A percentile compares a stretch with the other conserved stretches of the same genome.
These are phyloP conservation scores for Chloromyia formosa DNA, from an alignment of 2,888 invertebrate species.

Conservation along the genomic window DNA sequence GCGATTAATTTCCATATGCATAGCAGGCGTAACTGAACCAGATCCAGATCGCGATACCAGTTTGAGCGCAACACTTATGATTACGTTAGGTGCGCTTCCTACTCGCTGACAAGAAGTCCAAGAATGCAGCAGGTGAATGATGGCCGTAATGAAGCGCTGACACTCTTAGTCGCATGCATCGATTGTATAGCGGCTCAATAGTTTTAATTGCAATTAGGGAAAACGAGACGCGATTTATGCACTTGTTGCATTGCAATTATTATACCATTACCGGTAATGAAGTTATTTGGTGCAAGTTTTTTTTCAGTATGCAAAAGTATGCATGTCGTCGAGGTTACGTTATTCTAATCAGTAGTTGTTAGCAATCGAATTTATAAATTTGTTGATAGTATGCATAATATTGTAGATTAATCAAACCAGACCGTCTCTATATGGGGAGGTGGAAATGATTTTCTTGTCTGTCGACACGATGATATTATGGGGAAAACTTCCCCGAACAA, in stretches of 20 bases:
- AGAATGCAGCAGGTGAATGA: constrained; percentile 14
- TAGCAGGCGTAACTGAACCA: neutral
- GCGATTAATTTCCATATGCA: constrained; percentile 28
- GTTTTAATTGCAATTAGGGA: constrained; percentile 15
- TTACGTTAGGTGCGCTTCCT: constrained; percentile 13
- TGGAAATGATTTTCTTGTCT: too few species aligned
- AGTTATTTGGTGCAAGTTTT: too few species aligned
- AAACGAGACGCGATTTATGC: neutral
- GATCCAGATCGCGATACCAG: neutral
- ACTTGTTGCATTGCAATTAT: neutral
- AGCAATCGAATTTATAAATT: too few species aligned
- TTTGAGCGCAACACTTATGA: neutral
- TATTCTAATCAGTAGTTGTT: too few species aligned
- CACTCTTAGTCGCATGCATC: constrained; percentile 2
- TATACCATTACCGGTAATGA: too few species aligned
- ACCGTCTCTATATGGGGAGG: too few species aligned
- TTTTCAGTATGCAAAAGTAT: too few species aligned
- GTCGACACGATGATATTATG: too few species aligned
- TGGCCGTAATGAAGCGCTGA: neutral
- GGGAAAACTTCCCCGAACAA: too few species aligned
- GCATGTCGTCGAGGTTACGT: too few species aligned
- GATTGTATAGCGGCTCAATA: neutral
- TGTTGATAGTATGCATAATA: too few species aligned
- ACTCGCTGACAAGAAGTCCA: constrained; percentile 4
- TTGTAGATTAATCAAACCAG: too few species aligned